phyloP scores from a whole-genome alignment of 1,140 invertebrate genomes.

The Leptestheria dahalacensis region DNA sequence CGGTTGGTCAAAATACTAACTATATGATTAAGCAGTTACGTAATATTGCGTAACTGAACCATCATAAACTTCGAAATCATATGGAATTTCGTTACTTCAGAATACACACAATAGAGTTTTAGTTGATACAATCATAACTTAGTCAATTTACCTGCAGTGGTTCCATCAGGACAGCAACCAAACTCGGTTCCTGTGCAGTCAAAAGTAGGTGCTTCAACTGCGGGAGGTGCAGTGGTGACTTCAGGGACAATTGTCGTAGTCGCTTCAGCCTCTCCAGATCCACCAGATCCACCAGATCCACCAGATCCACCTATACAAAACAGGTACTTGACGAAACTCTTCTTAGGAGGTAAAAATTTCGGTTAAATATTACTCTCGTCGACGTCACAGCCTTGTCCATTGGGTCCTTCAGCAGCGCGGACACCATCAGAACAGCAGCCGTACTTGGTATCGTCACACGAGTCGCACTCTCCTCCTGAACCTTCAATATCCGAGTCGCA shows the following conservation, averaged over 20 bases:
- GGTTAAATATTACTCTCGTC: conserved; percentile 29
- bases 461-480: conserved; percentile 4
- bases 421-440: conserved; percentile 72
- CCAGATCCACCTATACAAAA: neutral
- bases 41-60: no score
- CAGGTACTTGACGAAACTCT: neutral
- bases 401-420: conserved; percentile 61
- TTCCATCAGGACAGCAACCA: conserved; percentile 61
- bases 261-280: no score
- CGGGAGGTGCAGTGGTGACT: neutral
- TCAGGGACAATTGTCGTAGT: no score
- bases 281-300: no score
- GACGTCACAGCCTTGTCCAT: conserved; percentile 59
- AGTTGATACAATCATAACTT: conserved; percentile 5
- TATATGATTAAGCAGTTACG: no score
- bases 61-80: no score
- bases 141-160: conserved; percentile 32
- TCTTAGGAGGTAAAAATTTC: neutral
- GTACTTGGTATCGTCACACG: conserved; percentile 60
- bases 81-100: neutral
- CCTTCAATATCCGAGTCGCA: conserved; percentile 19
- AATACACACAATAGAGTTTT: neutral
- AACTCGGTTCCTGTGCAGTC: conserved; percentile 41
- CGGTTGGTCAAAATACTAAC: no score
- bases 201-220: neutral